These are phyloP conservation scores for Zaprionus davidi DNA, from an alignment of 1,140 invertebrate genomes.

Conservation along the genomic window DNA sequence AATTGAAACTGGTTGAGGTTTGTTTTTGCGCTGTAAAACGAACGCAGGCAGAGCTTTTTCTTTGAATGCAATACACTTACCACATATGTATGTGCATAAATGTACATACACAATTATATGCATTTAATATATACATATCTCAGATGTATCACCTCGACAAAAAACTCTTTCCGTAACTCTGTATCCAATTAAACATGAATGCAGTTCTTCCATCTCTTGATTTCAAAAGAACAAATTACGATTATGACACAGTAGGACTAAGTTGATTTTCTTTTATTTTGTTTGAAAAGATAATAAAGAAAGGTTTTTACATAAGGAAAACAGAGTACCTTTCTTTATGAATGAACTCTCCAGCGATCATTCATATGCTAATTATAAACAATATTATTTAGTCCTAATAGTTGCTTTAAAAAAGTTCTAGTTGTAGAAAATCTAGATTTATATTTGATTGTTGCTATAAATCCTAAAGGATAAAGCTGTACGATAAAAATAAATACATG, in stretches of 20 bases:
- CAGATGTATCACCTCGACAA: neutral
- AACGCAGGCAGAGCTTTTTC: slow-evolving; percentile 18
- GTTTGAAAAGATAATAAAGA: neutral
- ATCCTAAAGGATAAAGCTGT: no score
- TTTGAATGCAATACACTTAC: slow-evolving; percentile 32
- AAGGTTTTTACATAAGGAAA: no score
- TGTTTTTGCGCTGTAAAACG: slow-evolving; percentile 36
- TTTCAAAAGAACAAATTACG: neutral
- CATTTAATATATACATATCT: neutral
- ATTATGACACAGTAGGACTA: neutral
- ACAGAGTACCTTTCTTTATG: no score
- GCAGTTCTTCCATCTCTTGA: neutral
- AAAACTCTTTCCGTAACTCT: neutral
- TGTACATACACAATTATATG: neutral
- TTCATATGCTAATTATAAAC: no score
- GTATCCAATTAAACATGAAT: slow-evolving; percentile 1
- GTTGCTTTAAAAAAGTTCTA: no score
- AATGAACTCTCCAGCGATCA: no score
- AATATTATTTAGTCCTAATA: no score
- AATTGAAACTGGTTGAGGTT: slow-evolving; percentile 78
- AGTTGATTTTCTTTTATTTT: neutral
- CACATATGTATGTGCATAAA: slow-evolving; percentile 9
- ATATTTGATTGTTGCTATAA: no score
- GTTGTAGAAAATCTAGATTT: no score
- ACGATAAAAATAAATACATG: no score